Evolutionary conservation across 2,797 vertebrate species (phyloP).

Genomic region (Aeoliscus strigatus): DNA sequence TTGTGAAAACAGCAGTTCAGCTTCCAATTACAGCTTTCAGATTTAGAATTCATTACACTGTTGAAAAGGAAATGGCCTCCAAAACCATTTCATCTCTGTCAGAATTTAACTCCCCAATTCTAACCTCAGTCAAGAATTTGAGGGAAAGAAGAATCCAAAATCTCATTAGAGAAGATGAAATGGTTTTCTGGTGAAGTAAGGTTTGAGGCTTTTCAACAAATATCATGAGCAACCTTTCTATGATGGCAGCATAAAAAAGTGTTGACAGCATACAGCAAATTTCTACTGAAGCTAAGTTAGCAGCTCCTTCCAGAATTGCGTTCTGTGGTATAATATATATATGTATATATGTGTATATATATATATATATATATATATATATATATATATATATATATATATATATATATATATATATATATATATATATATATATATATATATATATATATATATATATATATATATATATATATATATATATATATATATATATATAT

Average conservation of each 20-base stretch:
- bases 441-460: too few species aligned
- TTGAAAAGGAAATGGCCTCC: slow-evolving; percentile 66
- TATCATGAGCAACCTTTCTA: too few species aligned
- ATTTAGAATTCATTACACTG: slow-evolving; percentile 72
- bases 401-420: too few species aligned
- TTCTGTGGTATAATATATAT: too few species aligned
- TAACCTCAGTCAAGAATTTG: slow-evolving; percentile 53
- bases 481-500: too few species aligned
- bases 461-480: too few species aligned
- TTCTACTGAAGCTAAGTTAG: slow-evolving; percentile 9
- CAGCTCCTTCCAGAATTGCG: slow-evolving; percentile 1
- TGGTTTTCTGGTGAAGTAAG: slow-evolving; percentile 45
- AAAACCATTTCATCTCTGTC: slow-evolving; percentile 52
- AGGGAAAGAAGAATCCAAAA: slow-evolving; percentile 61
- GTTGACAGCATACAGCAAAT: slow-evolving; percentile 23
- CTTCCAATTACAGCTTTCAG: slow-evolving; percentile 65
- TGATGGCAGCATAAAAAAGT: slow-evolving; percentile 37
- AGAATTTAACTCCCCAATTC: slow-evolving; percentile 58
- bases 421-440: too few species aligned
- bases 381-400: too few species aligned
- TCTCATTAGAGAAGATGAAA: slow-evolving; percentile 60
- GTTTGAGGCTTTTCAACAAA: slow-evolving; percentile 43
- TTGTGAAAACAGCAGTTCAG: slow-evolving; percentile 61
- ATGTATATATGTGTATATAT: too few species aligned
- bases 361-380: too few species aligned